These are phyloP conservation scores for Amphimedon queenslandica DNA, from an alignment of 37 sponge, comb jelly and placozoan species.

Conservation along the genomic window DNA sequence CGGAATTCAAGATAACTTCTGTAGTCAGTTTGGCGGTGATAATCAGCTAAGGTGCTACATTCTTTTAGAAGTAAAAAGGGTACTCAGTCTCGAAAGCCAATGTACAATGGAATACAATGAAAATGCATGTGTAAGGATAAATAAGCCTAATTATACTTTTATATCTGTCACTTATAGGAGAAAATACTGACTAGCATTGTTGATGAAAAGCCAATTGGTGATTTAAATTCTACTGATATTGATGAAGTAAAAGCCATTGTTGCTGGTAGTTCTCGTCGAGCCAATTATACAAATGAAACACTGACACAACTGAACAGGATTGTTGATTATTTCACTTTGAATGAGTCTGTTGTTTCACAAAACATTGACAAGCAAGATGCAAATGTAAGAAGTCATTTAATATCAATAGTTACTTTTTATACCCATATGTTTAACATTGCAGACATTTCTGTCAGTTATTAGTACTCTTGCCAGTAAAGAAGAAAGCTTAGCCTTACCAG, in stretches of 20 bases:
- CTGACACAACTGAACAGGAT: not conserved
- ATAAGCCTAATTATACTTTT: too few species aligned
- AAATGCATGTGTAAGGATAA: not conserved
- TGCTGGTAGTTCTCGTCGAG: not conserved
- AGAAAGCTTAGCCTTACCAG: too few species aligned
- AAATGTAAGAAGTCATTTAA: not conserved
- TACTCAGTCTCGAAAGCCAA: not conserved
- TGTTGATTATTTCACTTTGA: not conserved
- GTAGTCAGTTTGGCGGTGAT: not conserved
- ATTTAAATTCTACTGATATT: not conserved
- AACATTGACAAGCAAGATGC: not conserved
- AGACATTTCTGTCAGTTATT: too few species aligned
- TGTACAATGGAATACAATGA: not conserved
- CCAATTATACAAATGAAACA: not conserved
- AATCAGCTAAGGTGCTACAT: not conserved
- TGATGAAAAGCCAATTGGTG: not conserved
- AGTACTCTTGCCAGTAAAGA: too few species aligned
- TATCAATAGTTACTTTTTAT: too few species aligned
- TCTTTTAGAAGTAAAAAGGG: not conserved
- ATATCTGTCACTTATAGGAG: too few species aligned
- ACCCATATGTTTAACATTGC: too few species aligned
- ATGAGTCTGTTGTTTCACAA: not conserved
- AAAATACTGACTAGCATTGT: not conserved
- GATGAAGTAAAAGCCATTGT: not conserved
- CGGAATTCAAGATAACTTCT: not conserved